A percentile compares a stretch with the other conserved stretches of the same genome.
phyloP scores from a whole-genome alignment of 2,888 invertebrate species.

The Punctoribates punctum region DNA sequence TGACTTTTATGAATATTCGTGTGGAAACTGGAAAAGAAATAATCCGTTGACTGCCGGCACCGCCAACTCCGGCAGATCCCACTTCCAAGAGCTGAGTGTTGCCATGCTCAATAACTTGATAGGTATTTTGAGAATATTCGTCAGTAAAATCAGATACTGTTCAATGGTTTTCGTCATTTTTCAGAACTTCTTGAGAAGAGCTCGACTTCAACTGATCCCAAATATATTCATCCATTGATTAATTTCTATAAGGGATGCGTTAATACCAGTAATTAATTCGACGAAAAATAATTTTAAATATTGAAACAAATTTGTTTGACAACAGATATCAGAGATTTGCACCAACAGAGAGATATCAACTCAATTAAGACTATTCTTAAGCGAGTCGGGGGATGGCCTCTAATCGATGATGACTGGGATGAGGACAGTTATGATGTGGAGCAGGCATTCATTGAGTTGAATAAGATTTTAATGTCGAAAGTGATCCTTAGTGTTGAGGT shows the following conservation, averaged over 20 bases:
- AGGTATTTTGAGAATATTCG: background rate
- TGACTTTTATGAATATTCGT: constrained; percentile 27
- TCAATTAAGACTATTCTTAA: constrained; percentile 11
- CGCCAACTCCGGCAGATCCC: background rate
- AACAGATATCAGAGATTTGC: constrained; percentile 17
- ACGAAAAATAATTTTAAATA: background rate
- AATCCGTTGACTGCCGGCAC: background rate
- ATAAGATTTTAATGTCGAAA: constrained; percentile 4
- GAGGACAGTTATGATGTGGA: constrained; percentile 8
- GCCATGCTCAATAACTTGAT: background rate
- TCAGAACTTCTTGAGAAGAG: background rate
- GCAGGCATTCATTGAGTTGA: background rate
- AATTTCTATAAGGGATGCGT: constrained; percentile 22
- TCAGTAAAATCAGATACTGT: background rate
- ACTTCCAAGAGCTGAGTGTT: background rate
- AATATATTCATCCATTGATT: constrained; percentile 23
- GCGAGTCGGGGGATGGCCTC: constrained; percentile 40
- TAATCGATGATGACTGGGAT: constrained; percentile 41
- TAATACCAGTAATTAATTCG: constrained; percentile 21
- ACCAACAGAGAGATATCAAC: constrained; percentile 13
- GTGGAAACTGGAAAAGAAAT: constrained; percentile 5
- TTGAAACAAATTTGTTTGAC: background rate
- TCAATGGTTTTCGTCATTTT: background rate
- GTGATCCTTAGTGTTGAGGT: constrained; percentile 13
- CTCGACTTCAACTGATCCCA: background rate